Evolutionary conservation across 2,888 invertebrate genomes (phyloP).

Genomic region (Archips xylosteana): DNA sequence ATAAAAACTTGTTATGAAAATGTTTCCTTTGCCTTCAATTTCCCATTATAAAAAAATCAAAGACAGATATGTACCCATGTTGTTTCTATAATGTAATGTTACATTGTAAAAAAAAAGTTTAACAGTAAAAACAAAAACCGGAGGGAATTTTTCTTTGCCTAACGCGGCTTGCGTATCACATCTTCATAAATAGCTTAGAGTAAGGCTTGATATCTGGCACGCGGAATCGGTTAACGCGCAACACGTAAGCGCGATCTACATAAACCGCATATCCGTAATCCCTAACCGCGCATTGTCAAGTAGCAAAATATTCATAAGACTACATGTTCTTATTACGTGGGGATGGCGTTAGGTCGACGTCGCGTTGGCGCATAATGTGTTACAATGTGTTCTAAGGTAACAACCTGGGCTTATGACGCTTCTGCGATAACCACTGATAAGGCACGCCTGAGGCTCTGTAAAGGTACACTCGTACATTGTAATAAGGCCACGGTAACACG

Average conservation of each 20-base stretch:
- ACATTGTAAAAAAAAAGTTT: no score
- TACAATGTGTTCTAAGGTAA: constrained; percentile 82
- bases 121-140: background rate
- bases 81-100: no score
- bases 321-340: constrained; percentile 75
- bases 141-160: background rate
- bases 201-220: constrained; percentile 47
- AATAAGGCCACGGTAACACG: constrained; percentile 73
- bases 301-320: constrained; percentile 74
- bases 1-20: no score
- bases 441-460: constrained; percentile 78
- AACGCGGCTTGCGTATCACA: constrained; percentile 11
- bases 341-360: constrained; percentile 69
- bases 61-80: no score
- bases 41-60: no score
- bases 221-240: constrained; percentile 43
- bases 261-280: constrained; percentile 54
- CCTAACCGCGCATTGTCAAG: constrained; percentile 66
- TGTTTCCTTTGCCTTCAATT: no score
- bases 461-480: constrained; percentile 71
- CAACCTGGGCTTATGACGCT: constrained; percentile 79
- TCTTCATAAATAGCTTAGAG: constrained; percentile 23
- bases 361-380: constrained; percentile 77
- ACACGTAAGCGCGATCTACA: constrained; percentile 27
- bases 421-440: constrained; percentile 75